Evolutionary conservation across 2,113 vertebrate species (phyloP), one percentile per base, ranked within the genome.

Genomic region (Malurus melanocephalus): DNA sequence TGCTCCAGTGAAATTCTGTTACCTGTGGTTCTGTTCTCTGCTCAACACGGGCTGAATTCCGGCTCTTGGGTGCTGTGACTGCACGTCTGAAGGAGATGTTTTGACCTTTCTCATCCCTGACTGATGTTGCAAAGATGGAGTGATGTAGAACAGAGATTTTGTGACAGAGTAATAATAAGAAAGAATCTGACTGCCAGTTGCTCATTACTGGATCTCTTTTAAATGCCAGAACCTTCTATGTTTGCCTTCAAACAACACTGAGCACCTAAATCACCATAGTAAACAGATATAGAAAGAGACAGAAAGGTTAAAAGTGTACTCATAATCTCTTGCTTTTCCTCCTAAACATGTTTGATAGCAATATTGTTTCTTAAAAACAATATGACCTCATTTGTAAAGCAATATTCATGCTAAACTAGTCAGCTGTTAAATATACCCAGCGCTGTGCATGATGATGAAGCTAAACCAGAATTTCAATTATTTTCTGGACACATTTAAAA

Each of bases 401-500:
- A 97, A 97, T 97, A 97, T 97, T 96, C 97, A 97, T 95, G 97
- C 97, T 97, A 97, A 98, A 94, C 96, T 97, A 98, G 97, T 98
- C 98, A 97, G 96, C 97, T 98, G 97, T 97, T 98, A 98, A 97
- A 98, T 97, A 97, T 94, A 96, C 96, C 94, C 95, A 11, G 97
- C 94, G 76, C 95, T 93, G 95, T 95, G 97, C 97, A 97, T 97
- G 93, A 96, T 94, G 96, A 97, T 97, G 96, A 97, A 97, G 97
- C 97, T 95, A 96, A 97, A 97, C 95, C 96, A 97, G 97, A 97
- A 97, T 97, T 98, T 97, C 97, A 98, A 98, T 98, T 98, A 98
- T 98, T 98, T 97, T 97, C 97, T 97, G 96, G 97, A 97, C 97
- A 97, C 97, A 98, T 98, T 98, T 98, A 97, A 98, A 98, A 98